Conservation (phyloP, 2,113 vertebrate species). For the Pteropus alecto region DNA sequence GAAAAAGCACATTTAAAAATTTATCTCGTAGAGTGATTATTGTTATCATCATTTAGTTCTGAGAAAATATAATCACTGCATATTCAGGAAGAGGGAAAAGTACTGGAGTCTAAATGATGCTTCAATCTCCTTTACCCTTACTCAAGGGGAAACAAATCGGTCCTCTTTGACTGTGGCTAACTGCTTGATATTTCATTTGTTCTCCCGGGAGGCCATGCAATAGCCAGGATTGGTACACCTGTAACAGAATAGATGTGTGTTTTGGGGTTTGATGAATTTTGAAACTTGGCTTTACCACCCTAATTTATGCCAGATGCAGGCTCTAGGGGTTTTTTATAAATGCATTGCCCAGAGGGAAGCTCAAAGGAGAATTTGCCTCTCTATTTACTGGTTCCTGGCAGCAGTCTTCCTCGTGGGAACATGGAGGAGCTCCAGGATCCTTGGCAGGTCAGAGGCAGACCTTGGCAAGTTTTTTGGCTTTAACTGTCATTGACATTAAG, state of each 20-base stretch:
- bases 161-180: neutral
- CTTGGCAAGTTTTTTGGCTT: neutral
- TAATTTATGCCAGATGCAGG: slow-evolving; percentile 28
- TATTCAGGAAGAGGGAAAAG: neutral
- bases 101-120: neutral
- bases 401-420: neutral
- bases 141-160: neutral
- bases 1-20: neutral
- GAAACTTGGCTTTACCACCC: neutral
- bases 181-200: slow-evolving; percentile 1
- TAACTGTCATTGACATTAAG: neutral
- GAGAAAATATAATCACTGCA: neutral
- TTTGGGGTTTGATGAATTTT: neutral
- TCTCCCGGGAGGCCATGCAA: neutral
- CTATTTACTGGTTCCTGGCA: neutral
- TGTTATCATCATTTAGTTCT: neutral
- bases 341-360: neutral
- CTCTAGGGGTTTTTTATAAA: neutral
- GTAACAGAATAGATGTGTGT: neutral
- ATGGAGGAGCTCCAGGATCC: neutral
- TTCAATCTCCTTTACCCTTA: neutral
- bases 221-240: neutral
- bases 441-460: neutral
- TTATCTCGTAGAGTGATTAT: neutral
- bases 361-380: slow-evolving; percentile 4